A percentile compares a stretch with the other conserved stretches of the same genome.
phyloP scores from a whole-genome alignment of 1,140 invertebrate genomes.

The Macrocentrus cingulum region DNA sequence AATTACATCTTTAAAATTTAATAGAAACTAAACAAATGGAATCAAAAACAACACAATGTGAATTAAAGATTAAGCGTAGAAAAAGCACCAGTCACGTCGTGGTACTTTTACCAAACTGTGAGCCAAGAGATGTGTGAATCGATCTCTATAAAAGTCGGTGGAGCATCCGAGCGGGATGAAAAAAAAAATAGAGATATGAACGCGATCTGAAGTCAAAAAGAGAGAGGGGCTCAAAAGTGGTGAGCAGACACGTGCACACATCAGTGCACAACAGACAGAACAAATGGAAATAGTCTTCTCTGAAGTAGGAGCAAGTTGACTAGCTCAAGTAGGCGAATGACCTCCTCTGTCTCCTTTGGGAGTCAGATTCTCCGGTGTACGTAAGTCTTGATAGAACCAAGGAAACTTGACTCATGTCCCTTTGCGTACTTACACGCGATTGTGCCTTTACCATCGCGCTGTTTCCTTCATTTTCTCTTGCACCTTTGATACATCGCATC shows the following conservation, averaged over 20 bases:
- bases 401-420: slow-evolving; percentile 2
- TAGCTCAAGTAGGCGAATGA: neutral
- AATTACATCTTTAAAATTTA: no score
- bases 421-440: slow-evolving; percentile 6
- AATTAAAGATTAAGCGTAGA: neutral
- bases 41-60: neutral
- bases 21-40: neutral
- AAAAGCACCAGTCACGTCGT: slow-evolving; percentile 5
- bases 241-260: no score
- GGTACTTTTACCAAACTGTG: slow-evolving; percentile 1
- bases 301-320: slow-evolving; percentile 13
- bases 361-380: slow-evolving; percentile 1
- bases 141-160: slow-evolving; percentile 16
- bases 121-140: slow-evolving; percentile 1
- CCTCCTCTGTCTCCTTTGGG: slow-evolving; percentile 12
- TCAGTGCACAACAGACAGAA: no score
- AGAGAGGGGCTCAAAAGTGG: slow-evolving; percentile 5
- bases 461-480: neutral
- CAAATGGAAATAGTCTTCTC: slow-evolving; percentile 11
- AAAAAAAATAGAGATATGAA: slow-evolving; percentile 4
- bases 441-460: neutral
- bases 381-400: neutral
- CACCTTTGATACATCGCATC: neutral
- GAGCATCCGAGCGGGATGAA: slow-evolving; percentile 3
- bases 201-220: slow-evolving; percentile 12